A percentile compares a stretch with the other conserved stretches of the same genome.
These are phyloP conservation scores for Gnathonemus longibarbis DNA, from an alignment of 2,113 vertebrate genomes.

Conservation along the genomic window DNA sequence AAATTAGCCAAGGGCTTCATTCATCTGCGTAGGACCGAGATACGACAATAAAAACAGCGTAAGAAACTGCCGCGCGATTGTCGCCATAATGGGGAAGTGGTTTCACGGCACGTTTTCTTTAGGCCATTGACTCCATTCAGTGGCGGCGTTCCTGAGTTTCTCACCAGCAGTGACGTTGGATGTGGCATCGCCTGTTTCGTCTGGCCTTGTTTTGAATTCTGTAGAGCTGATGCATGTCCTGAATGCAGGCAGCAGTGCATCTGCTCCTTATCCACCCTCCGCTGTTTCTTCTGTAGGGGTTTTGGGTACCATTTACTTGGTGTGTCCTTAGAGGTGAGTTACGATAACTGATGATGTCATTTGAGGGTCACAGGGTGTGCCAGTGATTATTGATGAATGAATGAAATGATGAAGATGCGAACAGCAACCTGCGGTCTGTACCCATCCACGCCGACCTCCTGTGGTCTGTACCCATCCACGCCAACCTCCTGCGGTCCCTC, in stretches of 20 bases:
- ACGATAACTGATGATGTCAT: not conserved
- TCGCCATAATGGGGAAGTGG: not conserved
- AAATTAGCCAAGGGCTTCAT: not conserved
- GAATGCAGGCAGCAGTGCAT: not conserved
- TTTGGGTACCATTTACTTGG: not conserved
- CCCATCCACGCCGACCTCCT: not conserved
- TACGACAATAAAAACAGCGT: not conserved
- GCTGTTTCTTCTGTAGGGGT: not conserved
- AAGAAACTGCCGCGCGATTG: not conserved
- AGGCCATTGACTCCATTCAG: not conserved
- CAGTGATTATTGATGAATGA: not conserved
- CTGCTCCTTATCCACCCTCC: not conserved
- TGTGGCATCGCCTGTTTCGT: not conserved
- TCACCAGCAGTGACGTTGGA: not conserved
- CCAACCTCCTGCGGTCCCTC: conserved; percentile 25
- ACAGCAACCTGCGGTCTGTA: not conserved
- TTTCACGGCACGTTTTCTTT: not conserved
- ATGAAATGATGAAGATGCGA: not conserved
- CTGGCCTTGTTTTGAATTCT: not conserved
- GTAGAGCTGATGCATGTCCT: not conserved
- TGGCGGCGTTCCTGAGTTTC: no score
- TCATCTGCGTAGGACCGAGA: not conserved
- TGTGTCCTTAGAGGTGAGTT: not conserved
- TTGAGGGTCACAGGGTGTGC: not conserved
- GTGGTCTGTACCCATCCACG: conserved; percentile 1